A percentile compares a stretch with the other conserved stretches of the same genome.
These are phyloP conservation scores for Sceloporus undulatus DNA, from an alignment of 2,113 vertebrate species.

Conservation along the genomic window DNA sequence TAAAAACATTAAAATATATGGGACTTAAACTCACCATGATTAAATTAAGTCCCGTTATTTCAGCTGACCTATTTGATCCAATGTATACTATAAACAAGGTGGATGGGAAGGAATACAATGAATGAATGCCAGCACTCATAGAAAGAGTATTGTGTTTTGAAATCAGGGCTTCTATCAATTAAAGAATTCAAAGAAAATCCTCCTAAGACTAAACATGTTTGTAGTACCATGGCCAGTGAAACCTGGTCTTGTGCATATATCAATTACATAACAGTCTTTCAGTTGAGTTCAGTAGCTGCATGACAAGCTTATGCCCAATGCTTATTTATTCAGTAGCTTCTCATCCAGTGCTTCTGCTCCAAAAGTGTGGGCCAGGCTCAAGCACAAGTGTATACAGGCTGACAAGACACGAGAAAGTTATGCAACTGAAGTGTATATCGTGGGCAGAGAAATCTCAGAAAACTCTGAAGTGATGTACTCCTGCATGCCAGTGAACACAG, in stretches of 20 bases:
- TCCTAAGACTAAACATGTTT: conserved; percentile 22
- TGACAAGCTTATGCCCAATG: conserved; percentile 37
- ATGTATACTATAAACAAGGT: background rate
- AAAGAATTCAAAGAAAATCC: background rate
- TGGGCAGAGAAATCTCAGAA: conserved; percentile 50
- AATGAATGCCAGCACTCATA: background rate
- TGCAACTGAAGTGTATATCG: conserved; percentile 51
- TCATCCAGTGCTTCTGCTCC: conserved; percentile 45
- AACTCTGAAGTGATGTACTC: conserved; percentile 42
- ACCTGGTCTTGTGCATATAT: fast-evolving
- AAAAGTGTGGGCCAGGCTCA: conserved; percentile 50
- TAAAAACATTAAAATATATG: background rate
- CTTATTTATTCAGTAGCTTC: conserved; percentile 51
- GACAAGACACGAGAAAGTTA: conserved; percentile 40
- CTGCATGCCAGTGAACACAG: background rate
- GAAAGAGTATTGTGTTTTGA: conserved; percentile 13
- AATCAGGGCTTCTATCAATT: background rate
- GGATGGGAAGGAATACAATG: background rate
- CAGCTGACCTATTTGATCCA: background rate
- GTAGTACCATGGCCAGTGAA: conserved; percentile 29
- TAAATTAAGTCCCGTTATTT: background rate
- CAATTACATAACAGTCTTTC: background rate
- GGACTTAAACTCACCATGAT: background rate
- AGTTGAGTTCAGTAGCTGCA: conserved; percentile 41
- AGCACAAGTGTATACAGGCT: conserved; percentile 26